These are phyloP conservation scores for Drosophila antonietae DNA, from an alignment of 2,888 invertebrate species.

Conservation along the genomic window DNA sequence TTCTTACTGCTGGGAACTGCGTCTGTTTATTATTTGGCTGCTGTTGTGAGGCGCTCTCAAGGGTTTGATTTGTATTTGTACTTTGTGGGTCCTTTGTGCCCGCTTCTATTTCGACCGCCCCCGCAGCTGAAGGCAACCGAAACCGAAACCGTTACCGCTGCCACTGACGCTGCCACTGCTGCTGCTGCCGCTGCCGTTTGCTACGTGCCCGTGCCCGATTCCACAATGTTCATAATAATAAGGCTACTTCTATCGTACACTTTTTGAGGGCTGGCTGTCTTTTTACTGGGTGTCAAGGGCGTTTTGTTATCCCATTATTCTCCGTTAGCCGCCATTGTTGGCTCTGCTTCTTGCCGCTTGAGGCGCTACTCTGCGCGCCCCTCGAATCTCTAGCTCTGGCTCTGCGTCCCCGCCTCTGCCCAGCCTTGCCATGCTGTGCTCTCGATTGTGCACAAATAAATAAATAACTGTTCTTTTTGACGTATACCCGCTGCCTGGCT, in stretches of 20 bases:
- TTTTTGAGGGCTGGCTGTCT: conserved; percentile 78
- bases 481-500: conserved; percentile 64
- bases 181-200: conserved; percentile 55
- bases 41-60: conserved; percentile 66
- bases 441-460: conserved; percentile 78
- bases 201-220: conserved; percentile 69
- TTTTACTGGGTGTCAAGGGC: conserved; percentile 84
- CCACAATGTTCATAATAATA: conserved; percentile 78
- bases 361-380: conserved; percentile 31
- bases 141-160: conserved; percentile 9
- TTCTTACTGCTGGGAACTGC: conserved; percentile 22
- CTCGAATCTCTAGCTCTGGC: conserved; percentile 2
- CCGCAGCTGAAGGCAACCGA: conserved; percentile 5
- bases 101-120: conserved; percentile 4
- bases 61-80: conserved; percentile 77
- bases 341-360: conserved; percentile 29
- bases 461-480: conserved; percentile 82
- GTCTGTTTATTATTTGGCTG: conserved; percentile 70
- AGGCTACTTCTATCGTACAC: conserved; percentile 72
- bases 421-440: conserved; percentile 41
- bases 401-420: conserved; percentile 1
- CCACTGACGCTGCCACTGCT: conserved; percentile 22
- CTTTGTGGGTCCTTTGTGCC: conserved; percentile 69
- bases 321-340: conserved; percentile 74
- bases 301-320: conserved; percentile 83